Conservation (phyloP, 2,888 invertebrate genomes). For the Amphipoea oculea region DNA sequence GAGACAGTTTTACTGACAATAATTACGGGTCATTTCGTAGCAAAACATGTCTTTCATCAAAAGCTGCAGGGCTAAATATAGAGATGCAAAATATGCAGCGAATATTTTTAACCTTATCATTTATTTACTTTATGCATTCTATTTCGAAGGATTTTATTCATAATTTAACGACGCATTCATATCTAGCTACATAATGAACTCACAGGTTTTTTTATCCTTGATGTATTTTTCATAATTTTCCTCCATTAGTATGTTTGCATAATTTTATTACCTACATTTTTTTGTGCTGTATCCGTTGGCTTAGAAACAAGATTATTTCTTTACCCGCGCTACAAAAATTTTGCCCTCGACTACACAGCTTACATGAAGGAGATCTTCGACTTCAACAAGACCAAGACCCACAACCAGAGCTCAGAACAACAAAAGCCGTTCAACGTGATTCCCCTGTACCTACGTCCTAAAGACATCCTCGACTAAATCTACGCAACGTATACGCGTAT, state of each 20-base stretch:
- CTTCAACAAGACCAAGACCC: slow-evolving; percentile 94
- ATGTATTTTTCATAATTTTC: neutral
- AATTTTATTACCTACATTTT: neutral
- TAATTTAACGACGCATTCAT: neutral
- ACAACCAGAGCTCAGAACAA: slow-evolving; percentile 92
- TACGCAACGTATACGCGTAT: neutral
- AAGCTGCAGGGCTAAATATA: slow-evolving; percentile 2
- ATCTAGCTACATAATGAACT: neutral
- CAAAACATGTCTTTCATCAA: neutral
- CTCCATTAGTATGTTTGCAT: neutral
- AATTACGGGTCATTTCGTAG: neutral
- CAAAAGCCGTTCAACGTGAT: slow-evolving; percentile 94
- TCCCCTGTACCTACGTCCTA: neutral
- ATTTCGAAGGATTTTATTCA: neutral
- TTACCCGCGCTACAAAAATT: neutral
- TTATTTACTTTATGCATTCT: neutral
- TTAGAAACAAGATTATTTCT: neutral
- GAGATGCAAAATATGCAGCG: neutral
- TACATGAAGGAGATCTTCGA: slow-evolving; percentile 99
- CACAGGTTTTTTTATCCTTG: neutral
- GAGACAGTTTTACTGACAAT: slow-evolving; percentile 3
- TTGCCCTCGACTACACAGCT: slow-evolving; percentile 95
- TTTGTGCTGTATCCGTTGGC: neutral
- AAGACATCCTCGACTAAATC: neutral
- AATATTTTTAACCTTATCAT: neutral